Conservation (phyloP, 1,140 invertebrate species). For the Lepidurus arcticus region DNA sequence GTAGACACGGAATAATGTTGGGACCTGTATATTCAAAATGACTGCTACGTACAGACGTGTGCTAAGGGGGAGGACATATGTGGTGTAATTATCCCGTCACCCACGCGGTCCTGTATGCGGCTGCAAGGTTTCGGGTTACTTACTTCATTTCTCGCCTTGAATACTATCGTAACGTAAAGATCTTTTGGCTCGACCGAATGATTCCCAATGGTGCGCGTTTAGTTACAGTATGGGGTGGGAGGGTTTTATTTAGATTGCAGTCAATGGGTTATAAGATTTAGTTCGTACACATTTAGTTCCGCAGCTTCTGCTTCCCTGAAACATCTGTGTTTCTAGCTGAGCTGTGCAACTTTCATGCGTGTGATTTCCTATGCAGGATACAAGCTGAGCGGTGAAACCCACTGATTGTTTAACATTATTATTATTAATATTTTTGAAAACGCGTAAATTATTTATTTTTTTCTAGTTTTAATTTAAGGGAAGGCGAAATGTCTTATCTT, state of each 20-base stretch:
- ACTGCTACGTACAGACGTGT: not conserved
- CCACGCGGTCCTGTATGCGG: not conserved
- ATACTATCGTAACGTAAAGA: not conserved
- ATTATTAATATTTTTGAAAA: too few relatives aligned
- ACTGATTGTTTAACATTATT: too few relatives aligned
- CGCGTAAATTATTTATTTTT: not conserved
- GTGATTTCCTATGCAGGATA: too few relatives aligned
- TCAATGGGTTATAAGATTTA: conserved; percentile 11
- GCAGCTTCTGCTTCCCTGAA: not conserved
- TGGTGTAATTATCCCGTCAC: conserved; percentile 12
- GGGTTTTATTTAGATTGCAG: not conserved
- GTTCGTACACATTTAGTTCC: not conserved
- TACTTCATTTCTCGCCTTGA: not conserved
- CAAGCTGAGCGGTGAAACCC: too few relatives aligned
- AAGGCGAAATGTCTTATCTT: not conserved
- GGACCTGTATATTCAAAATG: not conserved
- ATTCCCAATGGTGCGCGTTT: conserved; percentile 9
- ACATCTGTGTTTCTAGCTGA: not conserved
- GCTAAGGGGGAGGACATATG: not conserved
- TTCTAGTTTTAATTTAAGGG: not conserved
- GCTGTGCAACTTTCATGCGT: not conserved
- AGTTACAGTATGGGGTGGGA: not conserved
- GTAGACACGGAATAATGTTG: not conserved
- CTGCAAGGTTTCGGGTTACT: conserved; percentile 9
- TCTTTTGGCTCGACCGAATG: not conserved